A percentile compares a stretch with the other conserved stretches of the same genome.
Conservation (phyloP, 2,113 vertebrate species). For the Ploceus nigricollis region DNA sequence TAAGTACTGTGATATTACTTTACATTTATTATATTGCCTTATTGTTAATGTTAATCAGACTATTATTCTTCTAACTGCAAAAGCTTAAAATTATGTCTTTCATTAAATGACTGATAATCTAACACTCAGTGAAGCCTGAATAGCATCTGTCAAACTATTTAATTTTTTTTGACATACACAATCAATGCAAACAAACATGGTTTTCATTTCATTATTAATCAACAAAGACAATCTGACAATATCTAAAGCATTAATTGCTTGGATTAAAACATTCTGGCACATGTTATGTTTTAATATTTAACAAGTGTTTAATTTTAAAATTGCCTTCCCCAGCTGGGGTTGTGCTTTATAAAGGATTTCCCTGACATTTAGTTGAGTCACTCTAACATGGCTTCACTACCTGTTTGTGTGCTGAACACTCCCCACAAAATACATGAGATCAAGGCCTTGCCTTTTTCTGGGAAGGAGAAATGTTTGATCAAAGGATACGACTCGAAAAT, state of each 20-base stretch:
- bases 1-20: not conserved
- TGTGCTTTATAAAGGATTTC: not conserved
- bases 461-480: not conserved
- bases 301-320: not conserved
- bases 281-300: not conserved
- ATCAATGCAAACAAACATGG: not conserved
- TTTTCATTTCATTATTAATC: not conserved
- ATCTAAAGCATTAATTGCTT: not conserved
- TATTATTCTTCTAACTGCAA: not conserved
- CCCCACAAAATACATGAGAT: not conserved
- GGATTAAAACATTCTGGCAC: not conserved
- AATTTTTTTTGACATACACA: not conserved
- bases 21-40: not conserved
- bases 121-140: not conserved
- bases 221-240: not conserved
- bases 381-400: not conserved
- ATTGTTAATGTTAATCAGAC: not conserved
- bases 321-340: accelerated
- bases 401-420: not conserved
- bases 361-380: not conserved
- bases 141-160: not conserved
- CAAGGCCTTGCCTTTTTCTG: not conserved
- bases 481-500: not conserved
- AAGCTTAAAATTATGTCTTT: not conserved
- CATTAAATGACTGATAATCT: not conserved